Conservation (phyloP, 2,888 invertebrate genomes). For the Cephus runcator region DNA sequence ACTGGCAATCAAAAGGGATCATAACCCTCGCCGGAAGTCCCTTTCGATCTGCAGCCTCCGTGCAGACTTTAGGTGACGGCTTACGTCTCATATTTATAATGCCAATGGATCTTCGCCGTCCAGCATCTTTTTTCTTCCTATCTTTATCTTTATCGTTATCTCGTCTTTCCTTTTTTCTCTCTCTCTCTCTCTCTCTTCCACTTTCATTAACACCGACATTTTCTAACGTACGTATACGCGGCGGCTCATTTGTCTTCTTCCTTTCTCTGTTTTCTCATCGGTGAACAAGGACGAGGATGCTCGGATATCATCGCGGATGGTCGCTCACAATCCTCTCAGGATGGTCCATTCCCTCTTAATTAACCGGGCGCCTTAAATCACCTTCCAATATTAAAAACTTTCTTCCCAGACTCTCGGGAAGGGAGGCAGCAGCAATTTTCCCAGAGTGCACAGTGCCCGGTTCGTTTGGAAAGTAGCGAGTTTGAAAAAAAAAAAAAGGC, state of each 20-base stretch:
- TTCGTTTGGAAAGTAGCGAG: conserved; percentile 9
- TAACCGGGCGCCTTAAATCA: conserved; percentile 51
- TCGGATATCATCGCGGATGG: conserved; percentile 26
- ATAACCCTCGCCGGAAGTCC: conserved; percentile 26
- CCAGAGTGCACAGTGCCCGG: conserved; percentile 1
- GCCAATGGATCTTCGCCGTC: not conserved
- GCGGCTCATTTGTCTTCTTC: not conserved
- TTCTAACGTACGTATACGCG: not conserved
- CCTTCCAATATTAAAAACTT: conserved; percentile 51
- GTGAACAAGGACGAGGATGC: conserved; percentile 28
- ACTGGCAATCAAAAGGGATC: conserved; percentile 52
- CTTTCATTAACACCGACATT: not conserved
- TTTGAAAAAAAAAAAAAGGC: not conserved
- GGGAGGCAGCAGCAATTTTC: conserved; percentile 28
- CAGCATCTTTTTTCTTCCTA: not conserved
- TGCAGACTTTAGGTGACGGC: conserved; percentile 41
- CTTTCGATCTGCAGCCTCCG: conserved; percentile 12
- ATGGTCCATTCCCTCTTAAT: conserved; percentile 48
- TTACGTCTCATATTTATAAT: conserved; percentile 23
- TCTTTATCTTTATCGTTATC: not conserved
- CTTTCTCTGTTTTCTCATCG: conserved; percentile 6
- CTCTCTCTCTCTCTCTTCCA: not conserved
- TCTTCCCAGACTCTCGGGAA: conserved; percentile 26
- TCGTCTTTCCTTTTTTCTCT: not conserved
- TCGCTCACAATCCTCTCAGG: conserved; percentile 35